Conservation (phyloP, 2,888 invertebrate genomes). For the Phasia obesa region DNA sequence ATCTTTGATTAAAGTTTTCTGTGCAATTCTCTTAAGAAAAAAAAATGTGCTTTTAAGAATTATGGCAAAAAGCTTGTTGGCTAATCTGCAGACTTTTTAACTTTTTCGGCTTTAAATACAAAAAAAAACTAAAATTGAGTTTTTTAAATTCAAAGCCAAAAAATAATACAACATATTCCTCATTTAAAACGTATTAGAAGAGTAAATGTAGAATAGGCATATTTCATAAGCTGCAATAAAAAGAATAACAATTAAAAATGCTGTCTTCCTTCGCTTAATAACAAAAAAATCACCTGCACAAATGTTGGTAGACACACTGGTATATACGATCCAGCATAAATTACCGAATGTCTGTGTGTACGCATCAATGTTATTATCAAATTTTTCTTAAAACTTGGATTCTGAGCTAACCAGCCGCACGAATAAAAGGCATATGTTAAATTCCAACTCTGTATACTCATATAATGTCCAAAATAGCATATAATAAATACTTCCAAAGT, state of each 20-base stretch:
- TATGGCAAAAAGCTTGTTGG: no score
- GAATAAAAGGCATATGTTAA: slow-evolving; percentile 83
- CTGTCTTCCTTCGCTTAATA: no score
- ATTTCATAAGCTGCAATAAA: slow-evolving; percentile 73
- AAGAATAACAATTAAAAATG: slow-evolving; percentile 2
- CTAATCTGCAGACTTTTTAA: no score
- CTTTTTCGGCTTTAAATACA: no score
- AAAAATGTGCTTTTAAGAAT: no score
- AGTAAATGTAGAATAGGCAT: slow-evolving; percentile 77
- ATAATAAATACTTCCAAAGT: slow-evolving; percentile 84
- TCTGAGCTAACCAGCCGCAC: slow-evolving; percentile 84
- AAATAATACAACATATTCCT: no score
- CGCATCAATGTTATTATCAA: slow-evolving; percentile 84
- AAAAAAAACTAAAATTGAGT: no score
- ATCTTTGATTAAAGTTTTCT: no score
- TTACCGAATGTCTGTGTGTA: slow-evolving; percentile 83
- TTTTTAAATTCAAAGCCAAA: no score
- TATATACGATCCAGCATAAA: slow-evolving; percentile 84
- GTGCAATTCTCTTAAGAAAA: no score
- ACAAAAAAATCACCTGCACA: slow-evolving; percentile 74
- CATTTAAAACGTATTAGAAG: slow-evolving; percentile 75
- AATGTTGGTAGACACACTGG: slow-evolving; percentile 84
- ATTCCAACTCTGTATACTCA: slow-evolving; percentile 83
- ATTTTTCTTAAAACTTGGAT: slow-evolving; percentile 81
- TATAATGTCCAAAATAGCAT: slow-evolving; percentile 84